Evolutionary conservation across 2,797 vertebrate species (phyloP), one percentile per base, ranked within the genome.

Genomic region (Sebastes nivosus): DNA sequence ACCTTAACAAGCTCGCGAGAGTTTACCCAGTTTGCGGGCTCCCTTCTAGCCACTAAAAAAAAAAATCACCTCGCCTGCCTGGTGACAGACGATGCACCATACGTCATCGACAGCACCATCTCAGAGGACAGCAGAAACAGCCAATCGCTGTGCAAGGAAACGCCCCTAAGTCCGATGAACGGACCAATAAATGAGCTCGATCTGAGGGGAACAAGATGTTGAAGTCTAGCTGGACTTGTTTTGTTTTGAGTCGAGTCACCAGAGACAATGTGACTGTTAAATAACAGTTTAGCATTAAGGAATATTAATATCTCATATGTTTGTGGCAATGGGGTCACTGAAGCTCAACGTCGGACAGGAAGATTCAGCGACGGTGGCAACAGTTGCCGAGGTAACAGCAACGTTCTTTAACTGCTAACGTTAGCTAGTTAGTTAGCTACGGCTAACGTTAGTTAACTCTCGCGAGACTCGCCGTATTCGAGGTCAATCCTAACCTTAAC

Each of bases 101-200:
- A 13, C 5, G 60, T n/a, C 58, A 18, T 20, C 11, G 24, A 36
- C 6, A 32, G 29, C 36, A 13, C n/a, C 60, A 4, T 52, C 25
- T 72, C 30, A 30, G 36, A 85, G 20, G 90, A 90, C 89, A 83
- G 7, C 8, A 14, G 0, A 10, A 61, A 8, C 4, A 75, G 38
- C 92, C 93, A 91, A 92, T 94, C 18, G 5, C 24, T 30, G 38
- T 32, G 0, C 27, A 1, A 1, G 2, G 1, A 5, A 24, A 3
- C 4, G 29, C 32, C 24, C 24, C 2, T 38, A 2, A 8, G 9
- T 38, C 52, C 52, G 3, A 63, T 27, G 25, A 89, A 87, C 4
- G 5, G 74, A 68, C 93, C 93, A 95, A 94, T 94, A 13, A 70
- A 3, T 50, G 81, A n/a, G 54, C 8, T 16, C 13, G 4, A 30